Base-by-base conservation (phyloP, 2,888 invertebrate species). In the Polydesmus complanatus region DNA sequence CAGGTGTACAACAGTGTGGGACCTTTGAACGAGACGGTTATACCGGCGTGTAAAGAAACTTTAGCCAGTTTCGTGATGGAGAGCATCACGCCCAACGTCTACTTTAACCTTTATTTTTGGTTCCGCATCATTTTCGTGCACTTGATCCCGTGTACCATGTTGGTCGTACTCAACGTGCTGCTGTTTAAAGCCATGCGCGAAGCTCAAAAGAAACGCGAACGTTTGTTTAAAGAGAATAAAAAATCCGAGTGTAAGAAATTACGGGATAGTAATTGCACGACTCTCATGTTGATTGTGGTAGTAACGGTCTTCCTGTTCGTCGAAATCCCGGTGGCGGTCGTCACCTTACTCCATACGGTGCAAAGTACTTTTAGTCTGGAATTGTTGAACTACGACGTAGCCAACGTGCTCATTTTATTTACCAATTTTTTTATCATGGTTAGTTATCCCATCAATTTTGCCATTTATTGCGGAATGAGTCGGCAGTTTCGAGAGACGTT, bases 381-480 rank as follows among this genome's bases (percentile, higher is more conserved):
- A 66, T 72, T 88, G 48, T 68, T 66, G 54, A 83, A 89, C 74
- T 88, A 88, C 69, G 78, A 83, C 65, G 81, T 86, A 58, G 86
- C 87, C 19, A 87, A 87, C 70, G 80, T 85, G 23, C 78, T 88
- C 64, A 85, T 89, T 61, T 73, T 87, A 64, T 83, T 90, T 70
- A 89, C 89, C 14, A 94, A 94, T 77, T 91, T 94, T 76, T 86
- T 90, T 72, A 88, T 95, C 63, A 85, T 92, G 62, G 81, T 91
- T 49, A 89, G 89, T 54, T 93, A 93, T 74, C 92, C 92, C 14
- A 85, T 93, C 62, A 93, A 94, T 73, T 94, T 95, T 70, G 93
- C 91, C 63, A 92, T 94, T 66, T 95, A 95, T 71, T 94, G 93
- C 73, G 92, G 92, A 23, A 96, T 95, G 95, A 91, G 90, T 37